phyloP scores from a whole-genome alignment of 2,113 vertebrate species.

The Bothrops jararaca region DNA sequence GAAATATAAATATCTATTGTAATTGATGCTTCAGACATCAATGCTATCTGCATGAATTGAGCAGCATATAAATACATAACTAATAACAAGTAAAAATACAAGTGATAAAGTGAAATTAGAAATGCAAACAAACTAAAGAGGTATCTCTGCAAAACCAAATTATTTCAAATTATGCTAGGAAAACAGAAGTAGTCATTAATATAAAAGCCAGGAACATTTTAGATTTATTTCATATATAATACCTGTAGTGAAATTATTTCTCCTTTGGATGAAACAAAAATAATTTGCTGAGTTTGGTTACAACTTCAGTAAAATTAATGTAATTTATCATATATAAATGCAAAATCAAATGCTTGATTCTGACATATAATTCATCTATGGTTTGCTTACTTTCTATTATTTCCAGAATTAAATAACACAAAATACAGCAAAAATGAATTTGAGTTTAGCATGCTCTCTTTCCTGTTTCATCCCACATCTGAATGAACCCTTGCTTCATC shows the following conservation, averaged over 20 bases:
- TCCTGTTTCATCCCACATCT: neutral
- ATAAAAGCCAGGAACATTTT: slow-evolving; percentile 36
- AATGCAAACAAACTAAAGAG: neutral
- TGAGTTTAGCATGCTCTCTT: slow-evolving; percentile 6
- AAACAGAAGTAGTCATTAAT: slow-evolving; percentile 44
- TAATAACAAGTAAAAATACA: neutral
- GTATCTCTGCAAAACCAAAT: slow-evolving; percentile 22
- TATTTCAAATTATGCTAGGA: neutral
- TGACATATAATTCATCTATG: slow-evolving; percentile 29
- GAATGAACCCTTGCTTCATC: neutral
- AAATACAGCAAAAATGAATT: slow-evolving; percentile 22
- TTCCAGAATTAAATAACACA: slow-evolving; percentile 32
- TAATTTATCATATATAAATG: slow-evolving; percentile 35
- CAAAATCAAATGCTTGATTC: slow-evolving; percentile 21
- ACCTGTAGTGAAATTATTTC: slow-evolving; percentile 25
- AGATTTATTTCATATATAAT: slow-evolving; percentile 40
- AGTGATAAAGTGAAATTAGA: no score
- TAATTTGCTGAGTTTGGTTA: slow-evolving; percentile 18
- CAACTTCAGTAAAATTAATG: slow-evolving; percentile 12
- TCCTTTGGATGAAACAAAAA: neutral
- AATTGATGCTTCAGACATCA: no score
- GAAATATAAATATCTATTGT: no score
- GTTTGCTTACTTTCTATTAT: slow-evolving; percentile 24
- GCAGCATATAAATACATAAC: neutral
- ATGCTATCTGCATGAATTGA: no score